Base-by-base conservation (phyloP, 2,797 vertebrate genomes). In the Anas acuta region DNA sequence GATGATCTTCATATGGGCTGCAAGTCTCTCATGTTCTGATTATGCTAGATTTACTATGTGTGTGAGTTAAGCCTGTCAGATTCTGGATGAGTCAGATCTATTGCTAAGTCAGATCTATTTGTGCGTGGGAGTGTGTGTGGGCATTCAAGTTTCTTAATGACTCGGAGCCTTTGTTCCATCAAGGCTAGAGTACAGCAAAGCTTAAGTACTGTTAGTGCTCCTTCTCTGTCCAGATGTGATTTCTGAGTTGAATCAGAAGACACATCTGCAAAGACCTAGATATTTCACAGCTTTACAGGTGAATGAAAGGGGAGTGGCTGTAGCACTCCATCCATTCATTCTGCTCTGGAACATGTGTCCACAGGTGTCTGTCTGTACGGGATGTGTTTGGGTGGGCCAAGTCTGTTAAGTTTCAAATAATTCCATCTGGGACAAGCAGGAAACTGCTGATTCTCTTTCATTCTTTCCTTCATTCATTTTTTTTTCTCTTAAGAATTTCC, bases 81-180 rank as follows among this genome's bases (percentile, higher is more conserved):
- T 23, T 72, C 9, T 23, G 85, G 5, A 39, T 60, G 41, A 80
- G 33, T 83, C 75, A 91, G 15, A 26, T 54, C 21, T 57, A 3
- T 62, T 49, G 30, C 25, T 65, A 49, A 10, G 43, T 43, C 43
- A 43, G 43, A 43, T 43, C 43, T 43, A 11, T 58, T 67, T 72
- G 5, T 2, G 1, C 0, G 4, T 19, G n/a, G 25, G 65, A 4
- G 0, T 1, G 0, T 33, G 39, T 53, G 56, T 2, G 1, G 7
- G 7, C 35, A 33, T 66, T 32, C 54, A 9, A 0, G 4, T 23
- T 30, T 77, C 53, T 41, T 87, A 41, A 6, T 23, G 82, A 15
- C 25, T 65, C 33, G 11, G 35, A 77, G 47, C 35, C 65, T 64
- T 32, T 37, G 57, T 64, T 92, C 23, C 26, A 39, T 41, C 51